A percentile compares a stretch with the other conserved stretches of the same genome.
Conservation (phyloP, 2,888 invertebrate species). For the Steromphala cineraria region DNA sequence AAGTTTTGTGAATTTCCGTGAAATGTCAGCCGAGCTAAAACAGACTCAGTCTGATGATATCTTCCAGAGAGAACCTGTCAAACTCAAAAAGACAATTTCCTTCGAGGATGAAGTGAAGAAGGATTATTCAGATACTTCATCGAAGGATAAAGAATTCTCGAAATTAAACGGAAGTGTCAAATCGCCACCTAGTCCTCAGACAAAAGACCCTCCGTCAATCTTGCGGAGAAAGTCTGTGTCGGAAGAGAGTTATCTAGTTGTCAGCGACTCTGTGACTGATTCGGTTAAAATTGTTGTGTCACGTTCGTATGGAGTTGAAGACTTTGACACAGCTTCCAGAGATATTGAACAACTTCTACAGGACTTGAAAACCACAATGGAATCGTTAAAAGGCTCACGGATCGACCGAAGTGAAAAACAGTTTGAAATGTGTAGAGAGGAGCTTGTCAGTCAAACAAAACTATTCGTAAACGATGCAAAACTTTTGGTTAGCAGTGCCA, state of each 20-base stretch:
- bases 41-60: background rate
- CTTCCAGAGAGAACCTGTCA: background rate
- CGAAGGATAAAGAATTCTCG: background rate
- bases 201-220: background rate
- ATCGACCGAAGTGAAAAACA: conserved; percentile 71
- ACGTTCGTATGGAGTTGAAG: conserved; percentile 53
- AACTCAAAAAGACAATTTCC: background rate
- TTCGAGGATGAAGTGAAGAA: background rate
- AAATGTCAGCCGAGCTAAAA: background rate
- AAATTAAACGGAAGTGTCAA: conserved; percentile 12
- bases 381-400: conserved; percentile 57
- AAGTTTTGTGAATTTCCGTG: conserved; percentile 38
- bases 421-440: conserved; percentile 81
- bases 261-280: conserved; percentile 54
- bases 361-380: conserved; percentile 63
- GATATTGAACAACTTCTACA: conserved; percentile 76
- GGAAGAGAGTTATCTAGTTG: conserved; percentile 58
- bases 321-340: conserved; percentile 52
- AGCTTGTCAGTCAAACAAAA: conserved; percentile 86
- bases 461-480: conserved; percentile 89
- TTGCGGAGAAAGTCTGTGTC: conserved; percentile 30
- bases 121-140: background rate
- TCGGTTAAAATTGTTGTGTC: conserved; percentile 57
- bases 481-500: conserved; percentile 87
- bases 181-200: background rate